Evolutionary conservation across 2,888 invertebrate species (phyloP).

Genomic region (Strigamia transsilvanica): DNA sequence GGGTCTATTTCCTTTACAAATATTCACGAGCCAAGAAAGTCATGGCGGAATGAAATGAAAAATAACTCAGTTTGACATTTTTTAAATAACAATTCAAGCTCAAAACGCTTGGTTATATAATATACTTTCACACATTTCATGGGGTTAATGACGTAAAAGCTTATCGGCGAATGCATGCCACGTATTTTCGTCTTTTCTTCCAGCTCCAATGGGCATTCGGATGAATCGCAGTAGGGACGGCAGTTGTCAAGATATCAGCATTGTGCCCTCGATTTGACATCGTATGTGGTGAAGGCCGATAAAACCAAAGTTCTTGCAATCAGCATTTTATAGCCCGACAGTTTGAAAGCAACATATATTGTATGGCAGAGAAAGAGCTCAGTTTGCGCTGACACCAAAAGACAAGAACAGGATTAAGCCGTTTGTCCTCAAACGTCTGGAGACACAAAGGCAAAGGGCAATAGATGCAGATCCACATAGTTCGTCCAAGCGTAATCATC

Average conservation of each 20-base stretch:
- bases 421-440: constrained; percentile 37
- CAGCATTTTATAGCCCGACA: constrained; percentile 49
- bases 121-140: background rate
- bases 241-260: constrained; percentile 18
- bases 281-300: constrained; percentile 32
- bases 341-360: constrained; percentile 51
- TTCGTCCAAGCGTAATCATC: background rate
- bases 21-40: background rate
- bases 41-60: background rate
- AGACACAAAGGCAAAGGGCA: constrained; percentile 22
- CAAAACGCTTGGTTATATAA: background rate
- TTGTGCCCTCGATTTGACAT: constrained; percentile 11
- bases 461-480: background rate
- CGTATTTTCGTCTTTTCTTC: constrained; percentile 8
- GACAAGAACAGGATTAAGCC: constrained; percentile 50
- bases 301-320: constrained; percentile 47
- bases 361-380: background rate
- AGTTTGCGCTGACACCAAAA: background rate
- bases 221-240: constrained; percentile 11
- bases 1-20: background rate
- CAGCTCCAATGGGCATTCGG: constrained; percentile 16
- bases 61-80: no score
- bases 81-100: background rate
- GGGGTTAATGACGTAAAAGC: background rate
- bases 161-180: constrained; percentile 3